Evolutionary conservation across 2,888 invertebrate genomes (phyloP).

Genomic region (Pheosia gnoma): DNA sequence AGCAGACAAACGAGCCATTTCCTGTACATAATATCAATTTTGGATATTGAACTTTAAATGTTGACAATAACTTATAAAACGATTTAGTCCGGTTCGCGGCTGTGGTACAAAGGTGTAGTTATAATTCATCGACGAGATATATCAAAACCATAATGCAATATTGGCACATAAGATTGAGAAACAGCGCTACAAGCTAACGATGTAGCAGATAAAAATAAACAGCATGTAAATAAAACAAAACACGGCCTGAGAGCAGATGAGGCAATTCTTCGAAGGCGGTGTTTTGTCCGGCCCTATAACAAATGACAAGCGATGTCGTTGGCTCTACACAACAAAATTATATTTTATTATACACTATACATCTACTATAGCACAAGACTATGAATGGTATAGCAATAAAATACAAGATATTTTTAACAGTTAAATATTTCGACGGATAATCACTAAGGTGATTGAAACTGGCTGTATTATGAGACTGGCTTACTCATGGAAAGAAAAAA

Average conservation of each 20-base stretch:
- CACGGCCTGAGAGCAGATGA: conserved; percentile 35
- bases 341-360: neutral
- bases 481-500: too few relatives aligned
- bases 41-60: neutral
- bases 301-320: conserved; percentile 37
- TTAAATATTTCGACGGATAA: neutral
- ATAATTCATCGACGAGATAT: conserved; percentile 42
- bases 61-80: neutral
- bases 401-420: neutral
- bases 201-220: conserved; percentile 46
- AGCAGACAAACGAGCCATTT: conserved; percentile 19
- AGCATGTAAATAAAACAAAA: conserved; percentile 55
- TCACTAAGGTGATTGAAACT: conserved; percentile 3
- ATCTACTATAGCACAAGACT: neutral
- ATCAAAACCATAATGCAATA: conserved; percentile 44
- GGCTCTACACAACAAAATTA: neutral
- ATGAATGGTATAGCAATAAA: neutral
- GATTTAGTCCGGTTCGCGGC: conserved; percentile 28
- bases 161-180: conserved; percentile 45
- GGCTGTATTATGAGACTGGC: neutral
- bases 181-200: conserved; percentile 43
- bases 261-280: conserved; percentile 55
- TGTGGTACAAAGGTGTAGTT: conserved; percentile 39
- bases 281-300: conserved; percentile 44
- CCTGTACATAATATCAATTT: conserved; percentile 4